A percentile compares a stretch with the other conserved stretches of the same genome.
phyloP scores from a whole-genome alignment of 1,140 invertebrate genomes.

The Musca domestica region DNA sequence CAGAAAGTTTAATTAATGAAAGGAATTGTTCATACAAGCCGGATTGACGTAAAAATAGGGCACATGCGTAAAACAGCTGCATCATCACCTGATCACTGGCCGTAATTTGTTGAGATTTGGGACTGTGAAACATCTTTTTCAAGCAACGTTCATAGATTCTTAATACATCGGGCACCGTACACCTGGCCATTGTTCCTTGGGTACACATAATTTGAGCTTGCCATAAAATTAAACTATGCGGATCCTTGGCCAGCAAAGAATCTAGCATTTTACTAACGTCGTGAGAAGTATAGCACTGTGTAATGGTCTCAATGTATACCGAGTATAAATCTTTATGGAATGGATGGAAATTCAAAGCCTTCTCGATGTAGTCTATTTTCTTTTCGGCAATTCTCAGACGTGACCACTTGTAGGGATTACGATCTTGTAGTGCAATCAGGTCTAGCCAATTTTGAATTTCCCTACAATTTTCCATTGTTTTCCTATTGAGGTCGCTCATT shows the following conservation, averaged over 20 bases:
- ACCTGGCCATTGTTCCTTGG: conserved; percentile 63
- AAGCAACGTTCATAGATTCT: conserved; percentile 60
- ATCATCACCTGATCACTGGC: conserved; percentile 53
- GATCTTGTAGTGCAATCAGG: conserved; percentile 61
- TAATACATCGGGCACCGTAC: conserved; percentile 59
- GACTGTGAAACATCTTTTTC: conserved; percentile 55
- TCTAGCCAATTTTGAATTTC: conserved; percentile 56
- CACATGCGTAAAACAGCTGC: conserved; percentile 60
- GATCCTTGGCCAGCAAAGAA: conserved; percentile 53
- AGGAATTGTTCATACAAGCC: conserved; percentile 66
- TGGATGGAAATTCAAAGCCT: conserved; percentile 58
- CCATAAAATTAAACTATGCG: conserved; percentile 61
- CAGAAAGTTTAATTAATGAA: conserved; percentile 61
- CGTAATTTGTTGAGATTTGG: conserved; percentile 14
- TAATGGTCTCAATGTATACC: conserved; percentile 56
- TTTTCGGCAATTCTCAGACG: conserved; percentile 54
- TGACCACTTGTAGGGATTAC: conserved; percentile 50
- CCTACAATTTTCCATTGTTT: conserved; percentile 18
- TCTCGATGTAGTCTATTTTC: conserved; percentile 60
- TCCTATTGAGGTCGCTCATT: conserved; percentile 23
- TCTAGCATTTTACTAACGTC: conserved; percentile 55
- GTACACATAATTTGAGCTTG: conserved; percentile 59
- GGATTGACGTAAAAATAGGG: conserved; percentile 65
- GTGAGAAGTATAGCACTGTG: conserved; percentile 58
- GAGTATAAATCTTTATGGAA: conserved; percentile 55